Conservation (phyloP, 2,797 vertebrate species). For the Cyclura pinguis region DNA sequence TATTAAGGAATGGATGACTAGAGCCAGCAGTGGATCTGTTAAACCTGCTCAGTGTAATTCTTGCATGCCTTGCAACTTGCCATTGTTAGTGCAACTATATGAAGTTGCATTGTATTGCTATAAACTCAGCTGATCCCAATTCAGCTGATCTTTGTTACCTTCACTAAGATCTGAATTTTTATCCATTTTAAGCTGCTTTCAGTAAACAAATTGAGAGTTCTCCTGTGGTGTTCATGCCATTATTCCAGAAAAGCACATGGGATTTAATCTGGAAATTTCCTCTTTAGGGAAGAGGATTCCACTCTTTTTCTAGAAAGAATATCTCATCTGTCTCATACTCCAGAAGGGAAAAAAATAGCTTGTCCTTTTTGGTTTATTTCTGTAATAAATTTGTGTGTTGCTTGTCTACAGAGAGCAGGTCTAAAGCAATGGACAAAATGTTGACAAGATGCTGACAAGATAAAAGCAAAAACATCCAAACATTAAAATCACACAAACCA, state of each 20-base stretch:
- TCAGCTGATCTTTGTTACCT: conserved; percentile 27
- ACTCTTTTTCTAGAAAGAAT: neutral
- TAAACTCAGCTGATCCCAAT: conserved; percentile 41
- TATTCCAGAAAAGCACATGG: conserved; percentile 34
- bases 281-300: neutral
- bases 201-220: conserved; percentile 29
- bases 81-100: conserved; percentile 24
- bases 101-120: conserved; percentile 36
- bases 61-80: conserved; percentile 44
- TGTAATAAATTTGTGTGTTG: neutral
- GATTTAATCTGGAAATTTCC: neutral
- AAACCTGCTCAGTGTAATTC: conserved; percentile 49
- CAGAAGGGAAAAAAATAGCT: conserved; percentile 7
- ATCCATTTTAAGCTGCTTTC: conserved; percentile 52
- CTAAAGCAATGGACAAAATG: conserved; percentile 1
- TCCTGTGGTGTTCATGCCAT: conserved; percentile 12
- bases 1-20: conserved; percentile 57
- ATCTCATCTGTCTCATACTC: neutral
- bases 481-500: conserved; percentile 53
- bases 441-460: conserved; percentile 29
- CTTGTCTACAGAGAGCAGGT: neutral
- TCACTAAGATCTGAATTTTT: conserved; percentile 52
- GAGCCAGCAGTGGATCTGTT: conserved; percentile 27
- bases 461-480: conserved; percentile 50
- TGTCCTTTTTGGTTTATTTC: conserved; percentile 29